Evolutionary conservation across 1,140 invertebrate genomes (phyloP), one percentile per base, ranked within the genome.

Genomic region (Propsilocerus akamusi): DNA sequence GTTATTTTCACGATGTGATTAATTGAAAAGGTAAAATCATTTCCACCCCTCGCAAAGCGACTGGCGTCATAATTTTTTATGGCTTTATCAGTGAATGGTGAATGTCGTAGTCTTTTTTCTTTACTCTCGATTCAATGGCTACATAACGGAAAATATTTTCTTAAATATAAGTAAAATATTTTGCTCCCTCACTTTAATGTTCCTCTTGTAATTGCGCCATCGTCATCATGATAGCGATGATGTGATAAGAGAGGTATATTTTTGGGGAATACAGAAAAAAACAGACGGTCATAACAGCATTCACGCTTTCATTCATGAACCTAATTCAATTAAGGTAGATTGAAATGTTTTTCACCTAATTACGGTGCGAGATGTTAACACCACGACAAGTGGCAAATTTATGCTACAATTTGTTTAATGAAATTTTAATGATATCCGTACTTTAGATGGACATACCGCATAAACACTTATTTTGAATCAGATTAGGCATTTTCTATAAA

Each of bases 31-130:
- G 34, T 41, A 41, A 17, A 14, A 41, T 41, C 34, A 41, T 41
- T 41, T 41, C 22, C 34, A 14, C 34, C 22, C 8, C 34, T 41
- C 22, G 14, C 14, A 41, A 20, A 20, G 34, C 34, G 34, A 20
- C 34, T 41, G 34, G 34, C 34, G 34, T 41, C 34, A 41, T 41
- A 41, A 41, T 20, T 41, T 41, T 41, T 41, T 41, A 41, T 41
- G 34, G 34, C 34, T 41, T 41, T 41, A 41, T 41, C 22, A 41
- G 22, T 41, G 22, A 20, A 41, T 8, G 17, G 34, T 20, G 22
- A 41, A 41, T 41, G 34, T 20, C 14, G 17, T 6, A 41, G 34
- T 41, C 14, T n/a, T 41, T 41, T 30, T 41, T 41, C 11, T 20
- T 41, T 41, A 20, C 22, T 20, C 17, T 5, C 14, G 17, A 17